Percentiles rank a stretch among this genome's conserved stretches.
Evolutionary conservation across 2,888 invertebrate species (phyloP).

Genomic region (Entomobrya multifasciata): DNA sequence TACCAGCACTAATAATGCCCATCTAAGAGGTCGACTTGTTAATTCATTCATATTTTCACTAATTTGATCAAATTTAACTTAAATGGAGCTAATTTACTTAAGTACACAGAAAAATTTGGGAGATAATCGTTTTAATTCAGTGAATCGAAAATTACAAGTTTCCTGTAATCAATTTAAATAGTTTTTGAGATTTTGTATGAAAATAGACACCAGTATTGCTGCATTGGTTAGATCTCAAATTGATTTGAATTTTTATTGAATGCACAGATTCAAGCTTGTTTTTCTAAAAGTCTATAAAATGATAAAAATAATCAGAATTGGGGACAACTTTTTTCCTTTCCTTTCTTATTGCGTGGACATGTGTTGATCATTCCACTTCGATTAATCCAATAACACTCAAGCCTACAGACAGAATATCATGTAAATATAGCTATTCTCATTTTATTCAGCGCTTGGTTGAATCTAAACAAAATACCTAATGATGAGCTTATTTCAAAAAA

Average conservation of each 20-base stretch:
- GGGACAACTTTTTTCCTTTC: neutral
- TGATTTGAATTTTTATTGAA: neutral
- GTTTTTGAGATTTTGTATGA: no score
- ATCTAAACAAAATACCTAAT: no score
- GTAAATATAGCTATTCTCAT: no score
- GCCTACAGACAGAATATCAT: no score
- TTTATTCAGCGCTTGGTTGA: no score
- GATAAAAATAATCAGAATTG: neutral
- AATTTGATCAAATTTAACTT: neutral
- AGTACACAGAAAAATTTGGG: no score
- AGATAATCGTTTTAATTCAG: no score
- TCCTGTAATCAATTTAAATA: slow-evolving; percentile 18
- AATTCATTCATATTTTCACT: neutral
- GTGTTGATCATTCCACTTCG: neutral
- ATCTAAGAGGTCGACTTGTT: slow-evolving; percentile 83
- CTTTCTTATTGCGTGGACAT: no score
- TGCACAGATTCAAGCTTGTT: neutral
- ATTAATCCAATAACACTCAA: neutral
- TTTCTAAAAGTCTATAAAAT: neutral
- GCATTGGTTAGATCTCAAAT: no score
- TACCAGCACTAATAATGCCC: slow-evolving; percentile 93
- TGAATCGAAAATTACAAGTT: neutral
- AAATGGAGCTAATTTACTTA: neutral
- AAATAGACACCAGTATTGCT: no score
- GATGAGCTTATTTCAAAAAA: no score